Evolutionary conservation across 2,888 invertebrate species (phyloP), one percentile per base, ranked within the genome.

Genomic region (Homarus gammarus): DNA sequence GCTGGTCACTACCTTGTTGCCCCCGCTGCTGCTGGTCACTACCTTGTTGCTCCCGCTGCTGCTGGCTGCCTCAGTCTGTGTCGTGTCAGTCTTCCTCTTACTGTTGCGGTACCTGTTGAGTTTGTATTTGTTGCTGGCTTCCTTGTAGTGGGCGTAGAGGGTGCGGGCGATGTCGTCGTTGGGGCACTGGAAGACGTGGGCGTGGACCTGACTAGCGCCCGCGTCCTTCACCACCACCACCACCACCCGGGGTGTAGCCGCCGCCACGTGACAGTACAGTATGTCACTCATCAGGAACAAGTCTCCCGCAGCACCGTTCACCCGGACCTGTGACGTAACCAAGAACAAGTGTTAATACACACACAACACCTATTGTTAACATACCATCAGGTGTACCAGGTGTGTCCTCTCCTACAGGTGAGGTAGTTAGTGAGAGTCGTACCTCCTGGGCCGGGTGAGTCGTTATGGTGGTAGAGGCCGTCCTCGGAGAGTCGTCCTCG

Each of bases 261-360:
- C 92, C 83, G 93, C 93, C 38, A 93, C 93, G 90, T 93, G 93
- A 86, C 93, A 93, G 92, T 93, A 93, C 44, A 93, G 93, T 78
- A 93, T 93, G 92, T 93, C 93, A 72, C 92, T 87, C 87, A 91
- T 77, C n/a, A 75, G 79, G 36, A 90, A 78, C 36, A 75, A 27
- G 56, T 87, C 79, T 1, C 44, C 83, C 44, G 33, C 61, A n/a
- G 79, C 81, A 12, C 77, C 81, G 15, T 36, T 72, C 40, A 18
- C 44, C 51, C 72, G n/a, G n/a, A 49, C 75, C 49, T 49, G 15
- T n/a, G n/a, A n/a, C n/a, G n/a, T n/a, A n/a, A n/a, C n/a, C n/a
- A n/a, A n/a, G n/a, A n/a, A n/a, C n/a, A n/a, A n/a, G n/a, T n/a
- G n/a, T n/a, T n/a, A n/a, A n/a, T n/a, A n/a, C n/a, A n/a, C n/a